phyloP scores from a whole-genome alignment of 2,113 vertebrate genomes.

The Elachura formosa region DNA sequence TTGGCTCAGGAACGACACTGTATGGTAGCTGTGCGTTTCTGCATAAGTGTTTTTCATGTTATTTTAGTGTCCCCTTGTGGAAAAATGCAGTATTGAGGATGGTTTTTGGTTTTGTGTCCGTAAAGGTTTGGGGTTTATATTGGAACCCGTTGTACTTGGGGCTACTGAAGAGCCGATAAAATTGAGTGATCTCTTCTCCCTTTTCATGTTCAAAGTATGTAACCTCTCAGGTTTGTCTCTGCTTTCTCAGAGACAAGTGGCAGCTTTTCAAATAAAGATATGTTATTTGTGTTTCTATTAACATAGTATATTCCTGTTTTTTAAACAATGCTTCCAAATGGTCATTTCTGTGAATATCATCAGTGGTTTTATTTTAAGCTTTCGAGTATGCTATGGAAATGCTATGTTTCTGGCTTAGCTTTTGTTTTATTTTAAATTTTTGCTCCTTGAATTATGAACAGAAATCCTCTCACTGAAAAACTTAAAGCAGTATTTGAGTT shows the following conservation, averaged over 20 bases:
- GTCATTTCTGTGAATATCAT: background rate
- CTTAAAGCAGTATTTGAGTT: background rate
- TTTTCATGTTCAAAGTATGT: background rate
- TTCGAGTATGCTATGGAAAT: background rate
- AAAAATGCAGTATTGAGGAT: constrained; percentile 4
- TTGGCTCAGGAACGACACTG: background rate
- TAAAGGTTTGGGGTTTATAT: background rate
- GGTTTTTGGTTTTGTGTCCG: background rate
- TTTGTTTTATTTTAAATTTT: background rate
- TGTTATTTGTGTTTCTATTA: background rate
- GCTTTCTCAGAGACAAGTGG: background rate
- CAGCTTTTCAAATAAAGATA: background rate
- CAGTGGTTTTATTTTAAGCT: background rate
- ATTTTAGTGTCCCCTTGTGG: constrained; percentile 46
- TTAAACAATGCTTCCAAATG: fast-evolving
- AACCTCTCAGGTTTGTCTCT: background rate
- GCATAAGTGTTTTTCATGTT: background rate
- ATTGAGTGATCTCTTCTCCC: background rate
- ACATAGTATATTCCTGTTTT: background rate
- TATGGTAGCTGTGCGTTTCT: background rate
- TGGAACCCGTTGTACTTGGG: background rate
- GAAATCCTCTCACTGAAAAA: background rate
- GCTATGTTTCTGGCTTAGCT: background rate
- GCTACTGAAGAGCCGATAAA: background rate
- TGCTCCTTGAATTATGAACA: background rate